Base-by-base conservation (phyloP, 2,888 invertebrate genomes). In the Icerya purchasi region DNA sequence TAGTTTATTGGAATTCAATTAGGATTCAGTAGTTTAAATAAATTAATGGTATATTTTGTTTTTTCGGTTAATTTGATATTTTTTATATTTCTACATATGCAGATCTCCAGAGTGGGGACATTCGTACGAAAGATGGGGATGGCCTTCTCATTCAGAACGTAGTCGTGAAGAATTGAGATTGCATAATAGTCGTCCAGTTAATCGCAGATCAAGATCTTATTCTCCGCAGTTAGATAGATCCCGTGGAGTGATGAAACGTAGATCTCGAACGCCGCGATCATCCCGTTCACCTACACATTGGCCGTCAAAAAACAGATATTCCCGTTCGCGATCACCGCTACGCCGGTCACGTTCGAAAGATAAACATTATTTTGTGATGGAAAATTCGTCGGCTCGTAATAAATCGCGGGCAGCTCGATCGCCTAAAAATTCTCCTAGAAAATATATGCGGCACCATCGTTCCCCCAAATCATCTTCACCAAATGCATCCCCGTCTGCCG, bases 231-330 rank as follows among this genome's bases (percentile, higher is more conserved):
- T 52, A 2, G 50, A 51, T 21, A 55, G 60, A n/a, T 53, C 60
- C 21, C 56, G 51, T 25, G 56, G 56, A 3, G 55, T 55, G 18
- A 52, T 55, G 14, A 50, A 56, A 52, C 56, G 60, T 22, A 55
- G 56, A 60, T 60, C 60, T 50, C 56, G 60, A n/a, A 56, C 60
- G n/a, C 56, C 60, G 10, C 49, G 52, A n/a, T 56, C 51, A 23
- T 54, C 54, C 5, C 36, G 19, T 2, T 55, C 59, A 10, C 60
- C 55, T n/a, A 52, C 56, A 14, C 56, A 60, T 1, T 60, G 56
- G 55, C 3, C 24, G 18, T 36, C 36, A 14, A 23, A 52, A 36
- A 22, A 51, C 8, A 36, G 36, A 22, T 50, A 22, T n/a, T 22
- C 54, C 18, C 49, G 20, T 25, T 56, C 56, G 18, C 54, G 59